Base-by-base conservation (phyloP, 2,797 vertebrate genomes). In the Strix occidentalis region DNA sequence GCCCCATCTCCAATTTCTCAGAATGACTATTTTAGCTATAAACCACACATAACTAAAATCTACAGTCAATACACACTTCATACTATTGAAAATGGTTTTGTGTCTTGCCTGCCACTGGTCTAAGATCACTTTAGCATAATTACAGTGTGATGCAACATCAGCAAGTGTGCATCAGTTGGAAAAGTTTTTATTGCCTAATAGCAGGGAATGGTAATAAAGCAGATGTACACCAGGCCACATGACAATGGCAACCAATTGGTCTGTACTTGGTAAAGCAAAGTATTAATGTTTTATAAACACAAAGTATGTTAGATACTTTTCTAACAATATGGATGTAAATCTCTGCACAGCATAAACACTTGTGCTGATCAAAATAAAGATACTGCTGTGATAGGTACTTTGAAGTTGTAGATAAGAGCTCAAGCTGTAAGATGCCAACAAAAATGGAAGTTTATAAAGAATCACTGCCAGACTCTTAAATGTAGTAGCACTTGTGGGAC, bases 401-500 rank as follows among this genome's bases (percentile, higher is more conserved):
- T 88, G 95, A 97, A 94, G 84, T 76, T 87, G 90, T 11, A 95
- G 90, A 72, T 89, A 95, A 97, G 81, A 95, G 69, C 82, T 93
- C 87, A 76, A 88, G 89, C 93, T 95, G 93, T 50, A 96, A 93
- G 87, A 92, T 76, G 79, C 94, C 87, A 95, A 57, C 81, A 90
- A 91, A 92, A 93, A 58, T 70, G 76, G 61, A 93, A 93, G 87
- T 92, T 89, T 94, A 87, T 95, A 93, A 96, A 90, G 93, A 97
- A 96, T 95, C 89, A 86, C 76, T 96, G 93, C 90, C 92, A 96
- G 90, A 87, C 72, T 94, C 82, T 93, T 93, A 85, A 96, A 93
- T 61, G 65, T 56, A 95, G 94, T 46, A 94, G 93, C 69, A 94
- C 95, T 94, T 91, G 84, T 84, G 90, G 95, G 90, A 96, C 90